Base-by-base conservation (phyloP, 2,888 invertebrate genomes). In the Drosophila kuntzei region DNA sequence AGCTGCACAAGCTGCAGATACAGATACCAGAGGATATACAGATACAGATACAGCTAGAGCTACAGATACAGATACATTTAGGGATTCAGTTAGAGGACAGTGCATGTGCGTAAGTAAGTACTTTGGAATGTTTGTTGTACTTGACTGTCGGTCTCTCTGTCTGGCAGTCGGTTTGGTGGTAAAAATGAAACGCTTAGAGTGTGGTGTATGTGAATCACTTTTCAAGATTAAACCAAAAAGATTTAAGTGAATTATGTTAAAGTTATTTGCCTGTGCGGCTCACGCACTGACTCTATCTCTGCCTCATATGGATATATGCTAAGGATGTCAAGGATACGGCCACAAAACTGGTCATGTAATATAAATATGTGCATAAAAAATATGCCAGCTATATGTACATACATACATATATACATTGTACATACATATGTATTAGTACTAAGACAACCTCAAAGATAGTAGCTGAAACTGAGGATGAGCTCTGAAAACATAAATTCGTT, bases 201-300 rank as follows among this genome's bases (percentile, higher is more conserved):
- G 39, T 72, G 61, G 66, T 67, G 65, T 55, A 53, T 65, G 66
- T 71, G 57, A 77, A 84, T 79, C 81, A 81, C 87, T 82, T 82
- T 81, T 87, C 74, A 78, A 87, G 88, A 85, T 85, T 78, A 87
- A 82, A 85, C 79, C 86, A 66, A 82, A 82, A 82, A 85, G 84
- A 87, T 85, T 82, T 85, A 85, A 82, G 88, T 87, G 87, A 85
- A 85, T 87, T 85, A 87, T 85, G 86, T 77, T 81, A 71, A 83
- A 83, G 83, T 83, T 83, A 81, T 87, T 87, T 77, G 81, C 76
- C 84, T 55, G 65, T 57, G 64, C 65, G 64, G 46, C 84, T 60
- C 83, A 83, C 84, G 74, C 85, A 81, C 79, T 74, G 72, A 76
- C 87, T 84, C 76, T 79, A 76, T 80, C 71, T 55, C 29, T n/a